A percentile compares a stretch with the other conserved stretches of the same genome.
Conservation (phyloP, 1,140 invertebrate species). For the Ooceraea biroi region DNA sequence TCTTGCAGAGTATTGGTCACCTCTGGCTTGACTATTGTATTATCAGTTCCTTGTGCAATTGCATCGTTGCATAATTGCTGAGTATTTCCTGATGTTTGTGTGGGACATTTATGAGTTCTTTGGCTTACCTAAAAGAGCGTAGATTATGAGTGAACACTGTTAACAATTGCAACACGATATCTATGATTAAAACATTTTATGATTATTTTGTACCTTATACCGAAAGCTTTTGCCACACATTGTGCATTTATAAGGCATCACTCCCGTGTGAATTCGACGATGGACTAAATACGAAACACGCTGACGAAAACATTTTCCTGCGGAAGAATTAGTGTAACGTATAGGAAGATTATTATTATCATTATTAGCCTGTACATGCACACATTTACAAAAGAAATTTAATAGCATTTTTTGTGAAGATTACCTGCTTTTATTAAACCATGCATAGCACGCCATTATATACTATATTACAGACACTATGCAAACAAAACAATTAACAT, state of each 20-base stretch:
- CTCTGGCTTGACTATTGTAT: conserved; percentile 19
- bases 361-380: neutral
- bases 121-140: conserved; percentile 89
- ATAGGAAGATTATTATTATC: conserved; percentile 20
- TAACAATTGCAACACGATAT: neutral
- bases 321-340: conserved; percentile 76
- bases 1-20: conserved; percentile 46
- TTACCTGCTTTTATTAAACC: conserved; percentile 62
- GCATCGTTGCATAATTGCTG: conserved; percentile 84
- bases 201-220: conserved; percentile 89
- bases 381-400: neutral
- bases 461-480: conserved; percentile 62
- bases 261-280: conserved; percentile 93
- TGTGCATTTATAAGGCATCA: conserved; percentile 93
- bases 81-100: conserved; percentile 87
- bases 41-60: conserved; percentile 54
- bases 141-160: neutral
- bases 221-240: conserved; percentile 93
- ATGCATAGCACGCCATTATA: conserved; percentile 71
- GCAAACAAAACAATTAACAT: conserved; percentile 67
- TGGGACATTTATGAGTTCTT: conserved; percentile 92
- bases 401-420: conserved; percentile 12
- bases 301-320: conserved; percentile 95
- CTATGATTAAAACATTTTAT: neutral
- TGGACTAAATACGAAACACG: conserved; percentile 95